Percentiles rank a stretch among this genome's conserved stretches.
These are phyloP conservation scores for Actinernus sp. DNA, from an alignment of 92 coral and sea anemone species.

Conservation along the genomic window DNA sequence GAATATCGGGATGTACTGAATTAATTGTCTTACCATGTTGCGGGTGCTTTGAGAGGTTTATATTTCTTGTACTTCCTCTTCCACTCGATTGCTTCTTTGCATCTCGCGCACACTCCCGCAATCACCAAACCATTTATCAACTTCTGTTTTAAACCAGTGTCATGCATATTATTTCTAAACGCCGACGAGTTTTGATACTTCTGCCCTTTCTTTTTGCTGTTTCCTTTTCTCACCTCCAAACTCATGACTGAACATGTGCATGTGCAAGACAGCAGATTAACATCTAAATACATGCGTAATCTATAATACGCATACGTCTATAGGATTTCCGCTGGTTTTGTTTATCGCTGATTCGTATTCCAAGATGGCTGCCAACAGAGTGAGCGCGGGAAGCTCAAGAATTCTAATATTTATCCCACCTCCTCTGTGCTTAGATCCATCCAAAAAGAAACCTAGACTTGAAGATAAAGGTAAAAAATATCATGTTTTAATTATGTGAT, in stretches of 20 bases:
- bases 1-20: no score
- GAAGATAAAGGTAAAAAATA: conserved; percentile 16
- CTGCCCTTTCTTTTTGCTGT: conserved; percentile 77
- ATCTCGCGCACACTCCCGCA: conserved; percentile 90
- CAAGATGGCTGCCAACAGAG: neutral
- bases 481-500: no score
- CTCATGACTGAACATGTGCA: neutral
- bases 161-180: conserved; percentile 86
- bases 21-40: conserved; percentile 92
- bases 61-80: conserved; percentile 90
- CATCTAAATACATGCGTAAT: conserved; percentile 6
- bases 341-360: conserved; percentile 8
- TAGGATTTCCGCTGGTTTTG: conserved; percentile 2
- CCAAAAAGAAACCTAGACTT: conserved; percentile 3
- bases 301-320: neutral
- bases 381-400: neutral
- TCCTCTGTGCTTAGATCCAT: conserved; percentile 21
- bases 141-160: conserved; percentile 72
- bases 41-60: conserved; percentile 91
- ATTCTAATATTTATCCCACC: conserved; percentile 73
- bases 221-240: conserved; percentile 87
- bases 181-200: conserved; percentile 81
- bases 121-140: conserved; percentile 76
- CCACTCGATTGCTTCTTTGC: conserved; percentile 94
- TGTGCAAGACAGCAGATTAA: conserved; percentile 14